phyloP scores from a whole-genome alignment of 2,113 vertebrate species.

The Parotia lawesii region DNA sequence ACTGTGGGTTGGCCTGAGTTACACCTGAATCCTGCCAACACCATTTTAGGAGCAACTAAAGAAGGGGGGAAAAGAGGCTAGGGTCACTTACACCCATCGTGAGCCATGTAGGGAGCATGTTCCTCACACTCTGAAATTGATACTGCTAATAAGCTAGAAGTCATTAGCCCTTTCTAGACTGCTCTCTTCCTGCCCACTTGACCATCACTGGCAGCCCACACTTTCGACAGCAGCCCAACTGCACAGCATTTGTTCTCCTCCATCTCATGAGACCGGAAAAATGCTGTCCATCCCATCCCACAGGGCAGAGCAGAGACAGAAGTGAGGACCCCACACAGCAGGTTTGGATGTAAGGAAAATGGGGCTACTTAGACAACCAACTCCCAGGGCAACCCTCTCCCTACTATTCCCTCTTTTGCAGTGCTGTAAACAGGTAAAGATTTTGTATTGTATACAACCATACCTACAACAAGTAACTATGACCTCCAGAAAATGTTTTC shows the following conservation, averaged over 20 bases:
- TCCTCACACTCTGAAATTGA: background rate
- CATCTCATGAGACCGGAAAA: background rate
- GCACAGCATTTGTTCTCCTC: background rate
- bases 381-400: background rate
- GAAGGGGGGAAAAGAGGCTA: accelerated
- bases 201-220: background rate
- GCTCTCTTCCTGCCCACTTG: background rate
- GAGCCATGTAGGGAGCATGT: background rate
- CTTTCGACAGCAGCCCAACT: background rate
- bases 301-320: background rate
- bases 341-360: background rate
- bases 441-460: background rate
- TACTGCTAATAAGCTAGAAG: background rate
- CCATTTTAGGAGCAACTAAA: background rate
- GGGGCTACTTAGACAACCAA: background rate
- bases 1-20: background rate
- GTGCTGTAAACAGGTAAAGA: background rate
- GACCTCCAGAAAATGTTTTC: background rate
- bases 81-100: background rate
- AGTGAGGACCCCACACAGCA: background rate
- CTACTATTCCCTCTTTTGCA: background rate
- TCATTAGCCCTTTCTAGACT: background rate
- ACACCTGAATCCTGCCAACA: background rate
- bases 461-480: background rate
- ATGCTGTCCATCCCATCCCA: background rate